Evolutionary conservation across 2,888 invertebrate species (phyloP), one percentile per base, ranked within the genome.

Genomic region (Eupsilia transversa): DNA sequence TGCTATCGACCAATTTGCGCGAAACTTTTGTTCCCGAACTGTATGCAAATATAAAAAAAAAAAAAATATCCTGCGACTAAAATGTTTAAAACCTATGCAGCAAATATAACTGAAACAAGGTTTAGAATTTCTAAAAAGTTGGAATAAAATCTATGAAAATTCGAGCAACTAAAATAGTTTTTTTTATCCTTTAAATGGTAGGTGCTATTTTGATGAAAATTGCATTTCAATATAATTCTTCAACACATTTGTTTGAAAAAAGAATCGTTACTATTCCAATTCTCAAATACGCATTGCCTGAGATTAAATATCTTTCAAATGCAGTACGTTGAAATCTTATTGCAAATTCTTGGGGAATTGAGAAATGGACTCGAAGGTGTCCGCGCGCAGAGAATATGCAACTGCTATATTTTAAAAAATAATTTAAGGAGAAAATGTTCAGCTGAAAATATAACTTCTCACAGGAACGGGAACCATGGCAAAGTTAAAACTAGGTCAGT

Each of bases 311-410:
- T 74, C 12, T 69, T 80, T 70, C 52, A 56, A 74, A 71, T 61
- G 14, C 57, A 35, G n/a, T 35, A 74, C 17, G 23, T 41, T 43
- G 38, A 74, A 81, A 67, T 74, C 60, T 72, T 74, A 76, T 70
- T 82, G 72, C 17, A 79, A 74, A 74, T 66, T 70, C 27, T 59
- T 43, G 9, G 65, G 43, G 64, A 83, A 35, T 33, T 57, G 52
- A 71, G 10, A 72, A 67, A 81, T 77, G 52, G 64, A 73, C 74
- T 72, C 0, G n/a, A 74, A 72, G 43, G 65, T 71, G 76, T 74
- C 73, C 52, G 60, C 20, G 49, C 9, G 10, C 59, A 59, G 33
- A 61, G 56, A 77, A 72, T 65, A 67, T 67, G 54, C 35, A 30
- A 41, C 49, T 35, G 41, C 33, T 41, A 65, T 63, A 70, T 75